These are phyloP conservation scores for Zonitis immaculata DNA, from an alignment of 2,888 invertebrate species.

Conservation along the genomic window DNA sequence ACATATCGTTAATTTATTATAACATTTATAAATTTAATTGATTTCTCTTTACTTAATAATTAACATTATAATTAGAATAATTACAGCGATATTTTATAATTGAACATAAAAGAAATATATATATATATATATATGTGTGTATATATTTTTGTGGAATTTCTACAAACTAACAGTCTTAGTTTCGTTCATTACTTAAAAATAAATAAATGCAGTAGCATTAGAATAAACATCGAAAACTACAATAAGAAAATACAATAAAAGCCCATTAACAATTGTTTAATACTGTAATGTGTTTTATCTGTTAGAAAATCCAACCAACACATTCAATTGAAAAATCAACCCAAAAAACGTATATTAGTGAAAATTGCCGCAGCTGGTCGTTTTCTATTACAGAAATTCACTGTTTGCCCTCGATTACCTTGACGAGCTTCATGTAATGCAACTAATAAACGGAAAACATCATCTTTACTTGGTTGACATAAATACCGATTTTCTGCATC, in stretches of 20 bases:
- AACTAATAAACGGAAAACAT: conserved; percentile 57
- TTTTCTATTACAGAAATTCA: conserved; percentile 60
- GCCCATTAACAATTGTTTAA: conserved; percentile 13
- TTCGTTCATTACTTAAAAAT: conserved; percentile 1
- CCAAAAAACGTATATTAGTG: conserved; percentile 61
- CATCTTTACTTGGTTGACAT: conserved; percentile 60
- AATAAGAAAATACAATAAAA: conserved; percentile 8
- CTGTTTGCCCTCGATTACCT: conserved; percentile 52
- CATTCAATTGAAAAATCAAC: conserved; percentile 35
- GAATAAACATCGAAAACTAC: neutral
- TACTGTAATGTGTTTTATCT: too few relatives aligned
- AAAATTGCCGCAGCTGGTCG: conserved; percentile 58
- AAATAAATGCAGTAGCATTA: neutral
- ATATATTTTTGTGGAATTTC: neutral
- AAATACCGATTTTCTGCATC: conserved; percentile 57
- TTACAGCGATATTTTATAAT: neutral
- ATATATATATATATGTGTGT: too few relatives aligned
- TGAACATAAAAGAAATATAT: too few relatives aligned
- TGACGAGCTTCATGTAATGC: conserved; percentile 59
- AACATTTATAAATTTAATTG: conserved; percentile 15
- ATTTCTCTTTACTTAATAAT: conserved; percentile 13
- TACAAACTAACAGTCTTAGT: conserved; percentile 19
- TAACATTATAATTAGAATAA: conserved; percentile 10
- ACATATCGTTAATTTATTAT: neutral
- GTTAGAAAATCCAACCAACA: neutral